phyloP scores from a whole-genome alignment of 2,113 vertebrate species.

The Buteo buteo region DNA sequence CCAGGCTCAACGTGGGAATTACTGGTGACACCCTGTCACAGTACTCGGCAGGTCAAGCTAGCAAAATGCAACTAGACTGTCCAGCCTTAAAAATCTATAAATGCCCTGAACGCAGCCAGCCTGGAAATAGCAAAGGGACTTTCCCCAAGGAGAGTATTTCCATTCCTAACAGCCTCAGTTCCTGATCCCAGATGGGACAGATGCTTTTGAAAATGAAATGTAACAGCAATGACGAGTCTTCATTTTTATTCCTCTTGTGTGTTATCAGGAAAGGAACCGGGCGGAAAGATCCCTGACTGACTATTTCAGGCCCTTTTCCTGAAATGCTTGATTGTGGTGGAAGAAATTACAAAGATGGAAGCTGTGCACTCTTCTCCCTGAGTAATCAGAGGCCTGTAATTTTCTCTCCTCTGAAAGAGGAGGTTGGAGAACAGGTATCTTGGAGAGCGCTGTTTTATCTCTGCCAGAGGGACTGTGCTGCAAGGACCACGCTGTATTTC shows the following conservation, averaged over 20 bases:
- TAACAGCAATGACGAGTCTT: neutral
- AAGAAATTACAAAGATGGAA: constrained; percentile 44
- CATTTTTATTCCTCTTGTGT: neutral
- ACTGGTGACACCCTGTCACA: neutral
- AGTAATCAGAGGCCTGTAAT: constrained; percentile 49
- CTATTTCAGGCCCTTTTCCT: constrained; percentile 30
- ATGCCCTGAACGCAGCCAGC: neutral
- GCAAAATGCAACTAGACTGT: neutral
- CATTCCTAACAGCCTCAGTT: neutral
- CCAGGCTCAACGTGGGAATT: neutral
- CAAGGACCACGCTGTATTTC: no score
- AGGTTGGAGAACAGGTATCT: neutral
- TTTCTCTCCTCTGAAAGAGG: neutral
- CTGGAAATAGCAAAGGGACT: neutral
- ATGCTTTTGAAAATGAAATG: neutral
- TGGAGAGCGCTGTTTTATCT: neutral
- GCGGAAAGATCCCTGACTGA: neutral
- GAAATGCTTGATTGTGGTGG: constrained; percentile 43
- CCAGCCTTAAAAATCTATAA: neutral
- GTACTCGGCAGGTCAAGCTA: neutral
- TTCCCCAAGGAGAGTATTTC: neutral
- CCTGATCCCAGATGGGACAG: neutral
- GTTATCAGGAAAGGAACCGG: neutral
- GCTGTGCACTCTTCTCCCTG: neutral
- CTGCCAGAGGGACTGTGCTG: neutral